Evolutionary conservation across 2,113 vertebrate species (phyloP).

Genomic region (Clarias macrocephalus): DNA sequence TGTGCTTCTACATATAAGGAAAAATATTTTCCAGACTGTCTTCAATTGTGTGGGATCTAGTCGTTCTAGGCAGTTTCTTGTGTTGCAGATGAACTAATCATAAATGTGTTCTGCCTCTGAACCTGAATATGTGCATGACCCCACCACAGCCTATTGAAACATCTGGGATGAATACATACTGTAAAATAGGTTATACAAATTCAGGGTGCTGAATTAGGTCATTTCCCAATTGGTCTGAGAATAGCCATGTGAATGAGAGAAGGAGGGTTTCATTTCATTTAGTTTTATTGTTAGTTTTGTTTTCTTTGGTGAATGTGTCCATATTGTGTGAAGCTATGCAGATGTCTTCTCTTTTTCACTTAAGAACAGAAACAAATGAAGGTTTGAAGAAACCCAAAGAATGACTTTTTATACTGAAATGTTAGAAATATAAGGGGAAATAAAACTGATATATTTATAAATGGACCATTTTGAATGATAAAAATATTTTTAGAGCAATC

Average conservation of each 20-base stretch:
- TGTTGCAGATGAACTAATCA: constrained; percentile 4
- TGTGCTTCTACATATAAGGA: not conserved
- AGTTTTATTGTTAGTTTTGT: constrained; percentile 1
- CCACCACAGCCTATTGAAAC: constrained; percentile 34
- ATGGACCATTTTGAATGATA: constrained; percentile 65
- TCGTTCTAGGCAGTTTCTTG: not conserved
- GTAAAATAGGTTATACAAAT: constrained; percentile 26
- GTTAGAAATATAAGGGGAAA: constrained; percentile 57
- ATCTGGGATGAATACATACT: constrained; percentile 40
- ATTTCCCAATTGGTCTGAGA: not conserved
- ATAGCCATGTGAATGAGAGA: not conserved
- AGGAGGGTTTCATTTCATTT: not conserved
- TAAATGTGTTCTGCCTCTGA: constrained; percentile 63
- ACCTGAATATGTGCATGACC: constrained; percentile 40
- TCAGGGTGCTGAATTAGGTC: not conserved
- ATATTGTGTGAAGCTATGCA: constrained; percentile 75
- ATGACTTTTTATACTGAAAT: constrained; percentile 65
- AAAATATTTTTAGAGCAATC: constrained; percentile 64
- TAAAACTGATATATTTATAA: constrained; percentile 73
- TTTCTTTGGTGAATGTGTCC: constrained; percentile 42
- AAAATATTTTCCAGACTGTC: not conserved
- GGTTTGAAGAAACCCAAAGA: constrained; percentile 76
- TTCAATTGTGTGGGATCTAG: not conserved
- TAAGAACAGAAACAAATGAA: constrained; percentile 60
- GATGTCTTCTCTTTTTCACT: constrained; percentile 63